Percentiles rank a stretch among this genome's conserved stretches.
phyloP scores from a whole-genome alignment of 2,113 vertebrate genomes.

The Semnornis frantzii region DNA sequence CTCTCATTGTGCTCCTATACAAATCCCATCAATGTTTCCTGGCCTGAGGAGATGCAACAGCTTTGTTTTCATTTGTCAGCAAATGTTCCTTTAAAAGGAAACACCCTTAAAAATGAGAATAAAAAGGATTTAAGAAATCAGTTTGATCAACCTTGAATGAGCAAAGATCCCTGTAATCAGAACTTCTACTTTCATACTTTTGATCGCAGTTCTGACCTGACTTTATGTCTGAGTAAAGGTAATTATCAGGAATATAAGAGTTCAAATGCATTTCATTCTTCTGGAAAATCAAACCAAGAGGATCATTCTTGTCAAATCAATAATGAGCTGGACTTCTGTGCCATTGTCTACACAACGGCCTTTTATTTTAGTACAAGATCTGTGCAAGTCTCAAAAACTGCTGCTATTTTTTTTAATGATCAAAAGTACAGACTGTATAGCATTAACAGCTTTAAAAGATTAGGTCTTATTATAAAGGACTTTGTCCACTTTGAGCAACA shows the following conservation, averaged over 20 bases:
- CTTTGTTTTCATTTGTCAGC: background rate
- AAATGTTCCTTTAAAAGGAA: background rate
- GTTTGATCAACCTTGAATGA: background rate
- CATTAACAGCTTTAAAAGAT: constrained; percentile 4
- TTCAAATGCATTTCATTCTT: constrained; percentile 14
- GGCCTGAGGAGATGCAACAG: background rate
- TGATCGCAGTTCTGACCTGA: background rate
- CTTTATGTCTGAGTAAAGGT: background rate
- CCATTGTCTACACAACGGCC: constrained; percentile 9
- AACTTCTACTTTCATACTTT: background rate
- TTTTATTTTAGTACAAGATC: constrained; percentile 51
- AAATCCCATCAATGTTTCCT: background rate
- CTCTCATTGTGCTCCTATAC: background rate
- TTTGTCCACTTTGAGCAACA: background rate
- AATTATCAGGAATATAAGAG: background rate
- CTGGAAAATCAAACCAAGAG: constrained; percentile 42
- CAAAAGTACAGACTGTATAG: background rate
- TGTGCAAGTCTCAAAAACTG: constrained; percentile 28
- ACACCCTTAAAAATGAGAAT: background rate
- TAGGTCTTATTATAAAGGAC: background rate
- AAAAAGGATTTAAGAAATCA: background rate
- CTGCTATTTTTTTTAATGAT: constrained; percentile 8
- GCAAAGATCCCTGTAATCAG: background rate
- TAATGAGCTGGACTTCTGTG: constrained; percentile 18
- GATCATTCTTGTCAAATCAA: constrained; percentile 34